Percentiles rank a stretch among this genome's conserved stretches.
Evolutionary conservation across 1,140 invertebrate species (phyloP).

Genomic region (Drosophila persimilis): DNA sequence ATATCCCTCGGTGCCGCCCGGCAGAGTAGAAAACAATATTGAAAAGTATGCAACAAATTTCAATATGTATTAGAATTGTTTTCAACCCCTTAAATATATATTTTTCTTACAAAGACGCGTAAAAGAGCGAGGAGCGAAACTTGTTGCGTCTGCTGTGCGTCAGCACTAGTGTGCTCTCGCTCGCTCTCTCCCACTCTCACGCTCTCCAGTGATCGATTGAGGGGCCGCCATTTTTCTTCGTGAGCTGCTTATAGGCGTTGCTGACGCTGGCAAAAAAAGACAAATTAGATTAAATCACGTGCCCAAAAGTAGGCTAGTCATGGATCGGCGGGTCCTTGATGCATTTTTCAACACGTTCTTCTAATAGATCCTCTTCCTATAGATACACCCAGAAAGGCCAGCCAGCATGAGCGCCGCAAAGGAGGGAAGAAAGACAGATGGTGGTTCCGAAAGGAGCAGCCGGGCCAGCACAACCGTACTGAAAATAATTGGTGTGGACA

Average conservation of each 20-base stretch:
- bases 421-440: slow-evolving; percentile 41
- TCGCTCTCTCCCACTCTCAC: slow-evolving; percentile 26
- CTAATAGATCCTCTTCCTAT: neutral
- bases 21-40: slow-evolving; percentile 44
- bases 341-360: slow-evolving; percentile 11
- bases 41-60: slow-evolving; percentile 74
- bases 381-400: slow-evolving; percentile 9
- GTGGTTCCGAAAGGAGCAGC: neutral
- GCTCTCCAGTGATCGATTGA: slow-evolving; percentile 38
- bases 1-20: no score
- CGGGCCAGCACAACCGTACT: slow-evolving; percentile 13
- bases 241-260: slow-evolving; percentile 80
- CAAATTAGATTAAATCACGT: slow-evolving; percentile 56
- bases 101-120: slow-evolving; percentile 22
- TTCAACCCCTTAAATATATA: slow-evolving; percentile 70
- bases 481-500: slow-evolving; percentile 58
- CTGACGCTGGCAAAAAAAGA: slow-evolving; percentile 67
- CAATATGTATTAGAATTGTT: slow-evolving; percentile 63
- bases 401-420: slow-evolving; percentile 50
- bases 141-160: slow-evolving; percentile 55
- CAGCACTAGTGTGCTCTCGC: slow-evolving; percentile 45
- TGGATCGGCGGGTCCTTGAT: slow-evolving; percentile 42
- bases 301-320: slow-evolving; percentile 72
- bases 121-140: slow-evolving; percentile 37
- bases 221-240: slow-evolving; percentile 62